phyloP scores from a whole-genome alignment of 2,888 invertebrate species.

The Troides oblongomaculatus region DNA sequence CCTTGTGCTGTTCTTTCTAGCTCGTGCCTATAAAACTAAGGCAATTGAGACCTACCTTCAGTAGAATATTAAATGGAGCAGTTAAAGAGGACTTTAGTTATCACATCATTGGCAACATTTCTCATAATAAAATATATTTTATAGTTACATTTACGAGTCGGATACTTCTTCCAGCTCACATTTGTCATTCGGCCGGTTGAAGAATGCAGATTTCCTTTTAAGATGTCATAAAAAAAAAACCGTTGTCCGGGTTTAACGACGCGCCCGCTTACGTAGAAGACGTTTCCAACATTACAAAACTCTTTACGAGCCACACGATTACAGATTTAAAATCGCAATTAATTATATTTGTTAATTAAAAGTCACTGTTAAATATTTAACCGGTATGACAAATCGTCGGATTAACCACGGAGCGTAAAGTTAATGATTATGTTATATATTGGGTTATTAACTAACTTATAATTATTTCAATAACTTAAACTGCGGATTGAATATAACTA shows the following conservation, averaged over 20 bases:
- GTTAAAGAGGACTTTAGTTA: no score
- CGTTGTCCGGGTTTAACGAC: conserved; percentile 22
- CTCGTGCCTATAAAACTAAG: no score
- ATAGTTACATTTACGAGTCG: conserved; percentile 17
- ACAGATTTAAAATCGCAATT: conserved; percentile 21
- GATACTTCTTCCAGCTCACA: conserved; percentile 12
- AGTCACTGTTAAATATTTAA: not conserved
- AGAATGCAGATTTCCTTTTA: conserved; percentile 27
- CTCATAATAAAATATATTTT: not conserved
- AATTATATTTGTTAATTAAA: conserved; percentile 19
- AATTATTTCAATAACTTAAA: not conserved
- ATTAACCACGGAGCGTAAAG: not conserved
- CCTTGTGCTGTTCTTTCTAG: no score
- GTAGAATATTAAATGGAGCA: no score
- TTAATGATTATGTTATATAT: not conserved
- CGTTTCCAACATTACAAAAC: conserved; percentile 3
- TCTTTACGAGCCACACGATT: conserved; percentile 17
- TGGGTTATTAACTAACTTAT: not conserved
- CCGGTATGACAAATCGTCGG: not conserved
- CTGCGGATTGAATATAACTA: no score
- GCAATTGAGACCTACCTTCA: no score
- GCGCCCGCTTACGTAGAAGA: conserved; percentile 9
- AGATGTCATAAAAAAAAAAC: conserved; percentile 28
- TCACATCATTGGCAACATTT: no score
- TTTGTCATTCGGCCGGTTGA: conserved; percentile 18